These are phyloP conservation scores for Pseudolycoriella hygida DNA, from an alignment of 2,888 invertebrate species.

Conservation along the genomic window DNA sequence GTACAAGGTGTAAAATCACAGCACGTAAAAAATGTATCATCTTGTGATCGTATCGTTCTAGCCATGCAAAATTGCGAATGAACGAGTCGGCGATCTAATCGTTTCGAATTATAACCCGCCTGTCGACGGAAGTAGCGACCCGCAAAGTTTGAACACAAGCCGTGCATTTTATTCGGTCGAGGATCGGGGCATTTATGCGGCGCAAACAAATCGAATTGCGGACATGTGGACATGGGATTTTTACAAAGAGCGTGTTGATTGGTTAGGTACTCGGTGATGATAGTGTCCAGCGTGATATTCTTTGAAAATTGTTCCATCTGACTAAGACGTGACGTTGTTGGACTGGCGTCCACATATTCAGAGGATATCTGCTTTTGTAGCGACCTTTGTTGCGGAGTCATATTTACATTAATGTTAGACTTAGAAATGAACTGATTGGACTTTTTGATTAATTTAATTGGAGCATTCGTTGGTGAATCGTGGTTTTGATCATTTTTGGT, in stretches of 20 bases:
- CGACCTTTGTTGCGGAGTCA: slow-evolving; percentile 18
- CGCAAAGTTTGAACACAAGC: slow-evolving; percentile 49
- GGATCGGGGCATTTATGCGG: slow-evolving; percentile 95
- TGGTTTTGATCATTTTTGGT: neutral
- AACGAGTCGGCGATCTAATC: slow-evolving; percentile 62
- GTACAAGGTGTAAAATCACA: slow-evolving; percentile 46
- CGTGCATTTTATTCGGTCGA: slow-evolving; percentile 32
- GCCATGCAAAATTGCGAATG: slow-evolving; percentile 68
- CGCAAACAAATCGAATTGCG: slow-evolving; percentile 86
- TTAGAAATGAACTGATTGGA: slow-evolving; percentile 9
- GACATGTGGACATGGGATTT: slow-evolving; percentile 94
- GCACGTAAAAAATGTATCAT: slow-evolving; percentile 59
- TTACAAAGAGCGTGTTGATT: slow-evolving; percentile 97
- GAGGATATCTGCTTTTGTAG: slow-evolving; percentile 32
- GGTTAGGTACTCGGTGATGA: slow-evolving; percentile 90
- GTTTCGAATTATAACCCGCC: slow-evolving; percentile 37
- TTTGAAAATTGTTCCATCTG: slow-evolving; percentile 3
- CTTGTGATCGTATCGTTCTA: slow-evolving; percentile 48
- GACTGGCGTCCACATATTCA: slow-evolving; percentile 9
- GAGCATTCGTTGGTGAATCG: slow-evolving; percentile 11
- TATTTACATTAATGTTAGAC: slow-evolving; percentile 5
- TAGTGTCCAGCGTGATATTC: slow-evolving; percentile 64
- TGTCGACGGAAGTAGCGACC: slow-evolving; percentile 39
- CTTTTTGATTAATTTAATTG: slow-evolving; percentile 21
- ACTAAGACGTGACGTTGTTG: slow-evolving; percentile 12